Percentiles rank a stretch among this genome's conserved stretches.
Conservation (phyloP, 2,113 vertebrate genomes). For the Cranoglanis bouderius region DNA sequence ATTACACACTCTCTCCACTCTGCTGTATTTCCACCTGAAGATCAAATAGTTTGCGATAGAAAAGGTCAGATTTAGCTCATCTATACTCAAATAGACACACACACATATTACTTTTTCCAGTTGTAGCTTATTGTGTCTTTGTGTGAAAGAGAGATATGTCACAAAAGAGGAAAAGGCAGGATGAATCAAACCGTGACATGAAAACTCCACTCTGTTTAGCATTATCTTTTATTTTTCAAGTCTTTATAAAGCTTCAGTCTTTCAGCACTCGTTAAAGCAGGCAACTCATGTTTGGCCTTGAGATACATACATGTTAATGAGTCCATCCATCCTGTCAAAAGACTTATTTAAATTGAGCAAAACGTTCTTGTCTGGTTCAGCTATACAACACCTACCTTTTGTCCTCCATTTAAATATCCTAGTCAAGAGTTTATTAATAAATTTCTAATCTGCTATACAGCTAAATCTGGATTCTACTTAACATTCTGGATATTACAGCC, state of each 20-base stretch:
- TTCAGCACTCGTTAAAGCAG: conserved; percentile 60
- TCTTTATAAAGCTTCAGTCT: conserved; percentile 48
- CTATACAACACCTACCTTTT: background rate
- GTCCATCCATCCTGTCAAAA: conserved; percentile 56
- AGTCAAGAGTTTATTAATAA: background rate
- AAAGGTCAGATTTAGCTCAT: conserved; percentile 42
- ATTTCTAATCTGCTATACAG: background rate
- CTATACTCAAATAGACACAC: conserved; percentile 11
- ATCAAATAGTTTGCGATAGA: conserved; percentile 4
- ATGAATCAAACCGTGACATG: conserved; percentile 34
- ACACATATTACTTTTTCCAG: conserved; percentile 19
- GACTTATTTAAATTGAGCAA: background rate
- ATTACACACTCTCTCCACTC: conserved; percentile 19
- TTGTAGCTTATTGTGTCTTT: background rate
- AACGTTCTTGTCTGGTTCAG: conserved; percentile 1
- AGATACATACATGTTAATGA: conserved; percentile 53
- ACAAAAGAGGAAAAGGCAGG: conserved; percentile 16
- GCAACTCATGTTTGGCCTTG: conserved; percentile 51
- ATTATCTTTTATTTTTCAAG: conserved; percentile 70
- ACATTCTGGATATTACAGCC: background rate
- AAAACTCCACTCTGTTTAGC: conserved; percentile 60
- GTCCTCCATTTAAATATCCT: background rate
- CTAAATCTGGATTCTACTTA: background rate
- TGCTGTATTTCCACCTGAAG: conserved; percentile 20
- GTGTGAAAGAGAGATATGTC: background rate